Base-by-base conservation (phyloP, 2,113 vertebrate species). In the Collichthys lucidus region DNA sequence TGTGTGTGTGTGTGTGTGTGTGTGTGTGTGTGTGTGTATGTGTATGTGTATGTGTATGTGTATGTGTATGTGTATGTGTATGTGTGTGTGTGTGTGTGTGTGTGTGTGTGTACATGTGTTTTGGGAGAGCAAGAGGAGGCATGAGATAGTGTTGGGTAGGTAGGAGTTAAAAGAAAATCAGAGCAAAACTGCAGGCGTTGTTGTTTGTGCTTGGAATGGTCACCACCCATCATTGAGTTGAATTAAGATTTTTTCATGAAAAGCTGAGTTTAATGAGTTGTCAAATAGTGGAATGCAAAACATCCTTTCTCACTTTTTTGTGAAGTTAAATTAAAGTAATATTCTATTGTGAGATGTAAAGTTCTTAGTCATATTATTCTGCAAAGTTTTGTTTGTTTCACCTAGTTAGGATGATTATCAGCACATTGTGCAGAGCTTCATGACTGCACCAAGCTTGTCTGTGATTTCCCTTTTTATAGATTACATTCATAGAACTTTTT, bases 61-160 rank as follows among this genome's bases (percentile, higher is more conserved):
- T 40, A 63, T 26, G 61, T 63, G 76, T 50, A 49, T 63, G 75
- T 59, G 74, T 71, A 82, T 77, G 90, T 69, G 80, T 56, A n/a
- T 62, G 50, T 26, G 26, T 26, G 31, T 31, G 31, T 6, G 31
- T 35, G 90, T 69, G 81, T 56, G 24, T 62, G 62, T 76, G 50
- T 84, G 66, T 82, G 81, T 56, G 24, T 62, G 50, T 66, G 53
- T 59, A 66, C 40, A 60, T 66, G 70, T 49, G 49, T 64, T 66
- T 65, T 46, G 2, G 53, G 15, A 35, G 40, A 46, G 47, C 2
- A 17, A 69, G 49, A 35, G 15, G 35, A 52, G 22, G n/a, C 61
- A 20, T 69, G 35, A 61, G 49, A 57, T n/a, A 4, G 59, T 31
- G 65, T 15, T 64, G 29, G 53, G 19, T 16, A 15, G 46, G 65